Base-by-base conservation (phyloP, 2,888 invertebrate genomes). In the Metalampra italica region DNA sequence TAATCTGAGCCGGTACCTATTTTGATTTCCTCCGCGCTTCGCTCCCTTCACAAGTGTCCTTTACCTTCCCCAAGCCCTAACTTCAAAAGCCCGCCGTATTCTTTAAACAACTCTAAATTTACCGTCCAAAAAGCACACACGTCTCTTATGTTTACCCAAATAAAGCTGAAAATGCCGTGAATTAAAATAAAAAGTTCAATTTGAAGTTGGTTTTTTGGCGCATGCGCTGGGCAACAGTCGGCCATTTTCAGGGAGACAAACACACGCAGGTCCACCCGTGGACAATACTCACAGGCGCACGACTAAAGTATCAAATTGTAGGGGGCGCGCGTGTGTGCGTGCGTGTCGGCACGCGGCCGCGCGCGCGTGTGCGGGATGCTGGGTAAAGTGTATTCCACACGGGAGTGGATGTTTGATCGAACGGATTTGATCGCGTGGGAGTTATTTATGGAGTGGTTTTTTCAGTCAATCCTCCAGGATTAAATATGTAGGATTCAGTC, bases 221-320 rank as follows among this genome's bases (percentile, higher is more conserved):
- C 86, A 82, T 78, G 87, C 87, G 85, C 68, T 43, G 39, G 51
- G 42, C 43, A 39, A 29, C 39, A 52, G 83, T 78, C 87, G 77
- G 87, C 87, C 87, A 87, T 87, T 86, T 86, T 82, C 82, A 78
- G 79, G 68, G 64, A 70, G 69, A 78, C 75, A 70, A 70, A 78
- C 75, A 81, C 80, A 69, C 54, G 53, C 48, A 50, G 48, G 29
- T 14, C 36, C 15, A 50, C 51, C 51, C 60, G 22, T 5, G 5
- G 43, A 13, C 1, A 49, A 57, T 50, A 62, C 59, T 53, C 66
- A 65, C 70, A 51, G 44, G 54, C 66, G 65, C 71, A 51, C 45
- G 54, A 53, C 52, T 52, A 58, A 59, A 55, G 55, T 79, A 74
- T 77, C 72, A 78, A 75, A 72, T 76, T 68, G 64, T 66, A 65